Base-by-base conservation (phyloP, 2,888 invertebrate species). In the Perizoma flavofasciatum region DNA sequence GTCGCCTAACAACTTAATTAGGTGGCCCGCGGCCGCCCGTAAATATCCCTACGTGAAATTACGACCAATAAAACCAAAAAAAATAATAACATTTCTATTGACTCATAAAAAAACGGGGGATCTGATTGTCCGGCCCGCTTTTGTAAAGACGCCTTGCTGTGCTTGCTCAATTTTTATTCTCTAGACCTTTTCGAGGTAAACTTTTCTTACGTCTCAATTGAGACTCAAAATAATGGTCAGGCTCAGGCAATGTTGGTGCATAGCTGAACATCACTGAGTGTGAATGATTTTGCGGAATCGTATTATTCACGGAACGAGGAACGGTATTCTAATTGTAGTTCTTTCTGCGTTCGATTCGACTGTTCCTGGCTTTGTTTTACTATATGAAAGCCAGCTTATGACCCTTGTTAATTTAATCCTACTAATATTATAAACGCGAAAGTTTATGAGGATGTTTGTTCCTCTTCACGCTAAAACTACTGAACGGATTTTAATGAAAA, bases 31-130 rank as follows among this genome's bases (percentile, higher is more conserved):
- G 86, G 88, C 85, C 84, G 88, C 83, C 87, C 89, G 88, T 92
- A 92, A 91, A 91, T 90, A 91, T 89, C 81, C 84, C 82, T 76
- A 90, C 85, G 90, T 89, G 82, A 91, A 92, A 91, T 92, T 88
- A 91, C 88, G 90, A 87, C 86, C 87, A 85, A 90, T 91, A 90
- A 90, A 90, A 88, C 82, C 73, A 88, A 91, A 91, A 89, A 90
- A 92, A 89, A 85, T 82, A 87, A 90, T 89, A 89, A 90, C 89
- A 89, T 90, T 91, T 91, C 89, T 91, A 90, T 91, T 88, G 86
- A 85, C 79, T 80, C 80, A 90, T 87, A 91, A 91, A 91, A 91
- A 91, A 85, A 22, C 22, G 76, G 79, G 82, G 83, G 80, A 80
- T 85, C 83, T 79, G 89, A 90, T 89, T 88, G 89, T 90, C 85